Evolutionary conservation across 2,888 invertebrate genomes (phyloP).

Genomic region (Notodonta dromedarius): DNA sequence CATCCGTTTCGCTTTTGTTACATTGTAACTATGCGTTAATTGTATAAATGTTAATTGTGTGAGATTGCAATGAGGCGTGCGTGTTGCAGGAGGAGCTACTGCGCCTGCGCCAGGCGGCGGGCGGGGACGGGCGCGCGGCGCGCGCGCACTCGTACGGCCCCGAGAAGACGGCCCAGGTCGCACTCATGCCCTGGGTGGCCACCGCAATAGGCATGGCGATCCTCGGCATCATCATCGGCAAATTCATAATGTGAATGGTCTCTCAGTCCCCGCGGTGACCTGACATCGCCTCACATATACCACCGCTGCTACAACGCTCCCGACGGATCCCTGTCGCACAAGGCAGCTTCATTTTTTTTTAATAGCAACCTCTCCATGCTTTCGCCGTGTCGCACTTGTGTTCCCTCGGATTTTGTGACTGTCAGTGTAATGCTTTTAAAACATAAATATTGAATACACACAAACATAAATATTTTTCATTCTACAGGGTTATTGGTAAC

Average conservation of each 20-base stretch:
- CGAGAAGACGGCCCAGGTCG: slow-evolving; percentile 85
- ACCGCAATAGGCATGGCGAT: slow-evolving; percentile 88
- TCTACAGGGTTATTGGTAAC: too few relatives aligned
- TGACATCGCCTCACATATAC: slow-evolving; percentile 59
- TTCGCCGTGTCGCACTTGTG: slow-evolving; percentile 24
- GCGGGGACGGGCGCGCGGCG: slow-evolving; percentile 61
- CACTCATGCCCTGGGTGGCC: slow-evolving; percentile 86
- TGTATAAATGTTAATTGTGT: not conserved
- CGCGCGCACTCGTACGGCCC: slow-evolving; percentile 76
- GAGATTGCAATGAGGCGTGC: slow-evolving; percentile 5
- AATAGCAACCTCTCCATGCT: slow-evolving; percentile 42
- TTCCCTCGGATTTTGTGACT: slow-evolving; percentile 17
- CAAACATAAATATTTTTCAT: too few relatives aligned
- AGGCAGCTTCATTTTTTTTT: slow-evolving; percentile 56
- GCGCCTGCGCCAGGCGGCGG: slow-evolving; percentile 81
- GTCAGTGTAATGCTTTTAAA: slow-evolving; percentile 28
- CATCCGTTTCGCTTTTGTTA: too few relatives aligned
- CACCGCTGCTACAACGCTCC: slow-evolving; percentile 68
- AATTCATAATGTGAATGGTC: slow-evolving; percentile 90
- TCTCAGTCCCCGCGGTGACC: slow-evolving; percentile 56
- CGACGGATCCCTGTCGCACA: slow-evolving; percentile 56
- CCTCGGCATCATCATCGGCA: slow-evolving; percentile 91
- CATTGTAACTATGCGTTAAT: not conserved
- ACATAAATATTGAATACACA: too few relatives aligned
- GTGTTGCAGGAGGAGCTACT: slow-evolving; percentile 86